These are phyloP conservation scores for Montipora capitata DNA, from an alignment of 92 coral and sea anemone species.

Conservation along the genomic window DNA sequence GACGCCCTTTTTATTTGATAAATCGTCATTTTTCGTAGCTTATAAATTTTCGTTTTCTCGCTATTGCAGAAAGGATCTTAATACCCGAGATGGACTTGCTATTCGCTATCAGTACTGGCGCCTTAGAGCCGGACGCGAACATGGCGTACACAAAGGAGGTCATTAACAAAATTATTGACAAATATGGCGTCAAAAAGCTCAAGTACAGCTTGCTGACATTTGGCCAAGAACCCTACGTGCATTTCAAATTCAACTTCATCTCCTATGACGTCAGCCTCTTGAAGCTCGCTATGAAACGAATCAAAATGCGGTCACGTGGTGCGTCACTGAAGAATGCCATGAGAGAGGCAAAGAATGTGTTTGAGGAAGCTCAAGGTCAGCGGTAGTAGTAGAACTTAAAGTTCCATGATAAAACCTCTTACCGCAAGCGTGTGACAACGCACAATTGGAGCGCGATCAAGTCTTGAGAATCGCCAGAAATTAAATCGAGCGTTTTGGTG, in stretches of 20 bases:
- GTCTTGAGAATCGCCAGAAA: no score
- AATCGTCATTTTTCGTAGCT: no score
- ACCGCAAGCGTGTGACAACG: no score
- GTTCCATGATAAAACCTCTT: no score
- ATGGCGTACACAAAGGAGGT: conserved; percentile 63
- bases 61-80: conserved; percentile 49
- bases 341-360: conserved; percentile 59
- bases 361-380: conserved; percentile 69
- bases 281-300: conserved; percentile 28
- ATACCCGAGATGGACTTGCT: conserved; percentile 81
- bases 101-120: conserved; percentile 83
- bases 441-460: no score
- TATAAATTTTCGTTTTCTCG: neutral
- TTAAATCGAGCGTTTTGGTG: no score
- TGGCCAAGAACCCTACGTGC: conserved; percentile 51
- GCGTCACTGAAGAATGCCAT: conserved; percentile 53
- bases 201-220: conserved; percentile 71
- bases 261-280: conserved; percentile 48
- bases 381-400: neutral
- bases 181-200: conserved; percentile 77
- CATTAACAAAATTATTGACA: conserved; percentile 72
- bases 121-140: conserved; percentile 64
- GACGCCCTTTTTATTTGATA: no score
- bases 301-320: conserved; percentile 25
- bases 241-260: conserved; percentile 50